A percentile compares a stretch with the other conserved stretches of the same genome.
phyloP scores from a whole-genome alignment of 2,113 vertebrate species.

The Atrichornis clamosus region DNA sequence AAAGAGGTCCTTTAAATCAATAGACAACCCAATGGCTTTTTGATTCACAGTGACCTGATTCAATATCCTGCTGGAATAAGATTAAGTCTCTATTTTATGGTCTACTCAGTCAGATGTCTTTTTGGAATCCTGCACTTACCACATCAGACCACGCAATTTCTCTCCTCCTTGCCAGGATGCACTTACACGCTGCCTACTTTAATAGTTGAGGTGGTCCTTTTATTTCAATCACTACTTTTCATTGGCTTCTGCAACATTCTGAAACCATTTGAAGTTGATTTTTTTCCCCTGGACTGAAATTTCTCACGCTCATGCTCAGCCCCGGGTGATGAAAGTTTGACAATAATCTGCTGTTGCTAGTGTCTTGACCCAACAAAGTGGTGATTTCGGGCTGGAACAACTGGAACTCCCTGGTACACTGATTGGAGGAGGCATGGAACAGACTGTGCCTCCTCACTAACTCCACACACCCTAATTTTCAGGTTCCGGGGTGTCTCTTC shows the following conservation, averaged over 20 bases:
- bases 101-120: neutral
- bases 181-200: neutral
- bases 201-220: slow-evolving; percentile 1
- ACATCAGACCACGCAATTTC: neutral
- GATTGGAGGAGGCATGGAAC: neutral
- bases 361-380: neutral
- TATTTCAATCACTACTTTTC: slow-evolving; percentile 23
- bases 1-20: neutral
- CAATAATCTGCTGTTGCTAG: neutral
- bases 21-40: neutral
- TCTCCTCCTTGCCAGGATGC: neutral
- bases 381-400: slow-evolving; percentile 22
- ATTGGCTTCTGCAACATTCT: slow-evolving; percentile 4
- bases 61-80: neutral
- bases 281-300: neutral
- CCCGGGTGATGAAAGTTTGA: neutral
- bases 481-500: neutral
- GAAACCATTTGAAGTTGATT: neutral
- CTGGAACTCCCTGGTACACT: neutral
- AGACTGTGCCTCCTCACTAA: neutral
- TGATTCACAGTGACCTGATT: neutral
- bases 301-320: neutral
- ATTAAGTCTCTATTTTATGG: neutral
- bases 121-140: neutral
- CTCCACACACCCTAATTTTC: neutral